phyloP scores from a whole-genome alignment of 2,888 invertebrate genomes.

The Spodoptera littoralis region DNA sequence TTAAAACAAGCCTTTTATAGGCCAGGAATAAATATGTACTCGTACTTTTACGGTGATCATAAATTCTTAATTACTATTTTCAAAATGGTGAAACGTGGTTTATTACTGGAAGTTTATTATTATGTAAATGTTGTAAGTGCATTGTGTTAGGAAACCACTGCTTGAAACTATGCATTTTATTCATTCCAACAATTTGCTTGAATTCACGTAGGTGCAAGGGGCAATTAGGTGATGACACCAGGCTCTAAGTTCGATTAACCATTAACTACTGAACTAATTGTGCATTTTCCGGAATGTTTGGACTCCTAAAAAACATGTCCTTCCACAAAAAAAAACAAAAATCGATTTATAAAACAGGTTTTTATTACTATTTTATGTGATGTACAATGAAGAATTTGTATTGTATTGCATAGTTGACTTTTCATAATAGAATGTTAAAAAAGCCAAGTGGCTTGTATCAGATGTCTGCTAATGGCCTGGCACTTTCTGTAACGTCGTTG shows the following conservation, averaged over 20 bases:
- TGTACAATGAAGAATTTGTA: no score
- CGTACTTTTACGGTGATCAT: conserved; percentile 51
- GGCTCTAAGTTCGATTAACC: no score
- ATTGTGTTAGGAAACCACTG: neutral
- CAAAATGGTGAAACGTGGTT: conserved; percentile 8
- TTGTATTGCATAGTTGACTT: conserved; percentile 3
- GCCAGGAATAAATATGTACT: conserved; percentile 54
- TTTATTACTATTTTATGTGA: no score
- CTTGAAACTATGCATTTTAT: no score
- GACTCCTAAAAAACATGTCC: no score
- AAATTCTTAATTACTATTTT: conserved; percentile 48
- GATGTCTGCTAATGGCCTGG: conserved; percentile 48
- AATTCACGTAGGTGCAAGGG: no score
- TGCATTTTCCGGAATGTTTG: no score
- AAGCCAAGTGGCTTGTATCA: conserved; percentile 40
- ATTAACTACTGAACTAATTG: no score
- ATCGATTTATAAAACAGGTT: no score
- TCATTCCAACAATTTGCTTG: no score
- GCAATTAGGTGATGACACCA: no score
- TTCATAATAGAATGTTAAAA: conserved; percentile 21
- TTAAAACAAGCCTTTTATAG: conserved; percentile 69
- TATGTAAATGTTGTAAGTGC: conserved; percentile 5
- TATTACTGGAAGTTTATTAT: conserved; percentile 1
- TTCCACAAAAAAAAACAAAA: no score
- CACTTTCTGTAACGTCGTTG: conserved; percentile 32